Base-by-base conservation (phyloP, 2,797 vertebrate genomes). In the Centropyge bicolor region DNA sequence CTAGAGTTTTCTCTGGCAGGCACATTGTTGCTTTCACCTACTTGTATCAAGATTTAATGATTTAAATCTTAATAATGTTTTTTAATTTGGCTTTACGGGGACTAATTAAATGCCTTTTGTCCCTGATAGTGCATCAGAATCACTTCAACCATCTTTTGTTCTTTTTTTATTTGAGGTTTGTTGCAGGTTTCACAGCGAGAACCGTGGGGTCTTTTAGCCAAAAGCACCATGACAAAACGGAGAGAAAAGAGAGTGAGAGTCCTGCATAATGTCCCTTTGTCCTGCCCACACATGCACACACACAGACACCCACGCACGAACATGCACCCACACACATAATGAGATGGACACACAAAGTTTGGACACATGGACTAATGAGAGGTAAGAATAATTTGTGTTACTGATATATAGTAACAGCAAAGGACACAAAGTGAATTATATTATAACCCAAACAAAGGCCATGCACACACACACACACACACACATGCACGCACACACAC, bases 351-450 rank as follows among this genome's bases (percentile, higher is more conserved):
- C 63, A 74, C 70, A 82, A 80, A 81, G 74, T 91, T 88, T 74
- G 57, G 76, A 81, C 45, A 82, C 63, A 81, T 45, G 1, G 63
- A 84, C 67, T 85, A 79, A 88, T 81, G 79, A 78, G 69, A 70
- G 73, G 73, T 77, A 80, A 74, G 85, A 87, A 73, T 88, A 78
- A 89, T 83, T 89, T 91, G 64, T 87, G 80, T 81, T 81, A 74
- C 54, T 61, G 38, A 78, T 65, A 83, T 82, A 86, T 56, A 62
- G 69, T 78, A 86, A 85, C 75, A 86, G 75, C 73, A 85, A 73
- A 86, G 71, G 87, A 87, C 80, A 81, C 27, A 72, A 74, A 83
- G 73, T 89, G 70, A 88, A 89, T 84, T 80, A 88, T 75, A 85
- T 76, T 82, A 74, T 55, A 75, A 80, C 61, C 62, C 68, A 76